Evolutionary conservation across 2,797 vertebrate genomes (phyloP), one percentile per base, ranked within the genome.

Genomic region (Lagocephalus sceleratus): DNA sequence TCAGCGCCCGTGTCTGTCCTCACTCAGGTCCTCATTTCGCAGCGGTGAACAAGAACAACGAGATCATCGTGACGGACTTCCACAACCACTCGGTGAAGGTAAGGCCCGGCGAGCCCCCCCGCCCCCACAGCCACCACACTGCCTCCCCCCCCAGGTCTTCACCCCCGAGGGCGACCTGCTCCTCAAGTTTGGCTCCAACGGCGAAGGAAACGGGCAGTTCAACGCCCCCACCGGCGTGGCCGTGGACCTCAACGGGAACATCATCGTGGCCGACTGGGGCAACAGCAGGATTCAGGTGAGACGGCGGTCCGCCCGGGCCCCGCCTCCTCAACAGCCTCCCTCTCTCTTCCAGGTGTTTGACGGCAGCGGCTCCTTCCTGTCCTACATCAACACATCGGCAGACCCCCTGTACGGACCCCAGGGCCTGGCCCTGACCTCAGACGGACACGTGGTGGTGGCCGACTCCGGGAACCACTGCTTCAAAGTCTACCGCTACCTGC

Each of bases 61-160:
- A 99, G 89, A 98, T 99, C 75, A 99, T 99, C n/a, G 85, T 99
- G 68, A 99, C 97, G 5, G 97, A 99, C 89, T 99, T 99, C 86
- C 97, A 99, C 79, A 99, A 99, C 78, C 97, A 99, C 87, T 99
- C 97, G 43, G 97, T 99, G 55, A 99, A 99, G 94, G 97, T 98
- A 92, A 57, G 54, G 9, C 32, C 32, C 17, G 5, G 40, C 17
- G 25, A 25, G 25, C 25, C 25, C 16, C 11, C 26, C 26, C 26
- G 26, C 26, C 26, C 6, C 23, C 10, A 47, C 4, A n/a, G n/a
- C n/a, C n/a, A n/a, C 49, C 2, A 41, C 2, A 25, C 1, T 32
- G 15, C 7, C 39, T 25, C 20, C 42, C n/a, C 0, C 14, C 7
- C 14, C 73, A 98, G 96, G 96, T 99, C 22, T 99, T 99, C 85